phyloP scores from a whole-genome alignment of 1,140 invertebrate genomes.

The Drosophila gunungcola region DNA sequence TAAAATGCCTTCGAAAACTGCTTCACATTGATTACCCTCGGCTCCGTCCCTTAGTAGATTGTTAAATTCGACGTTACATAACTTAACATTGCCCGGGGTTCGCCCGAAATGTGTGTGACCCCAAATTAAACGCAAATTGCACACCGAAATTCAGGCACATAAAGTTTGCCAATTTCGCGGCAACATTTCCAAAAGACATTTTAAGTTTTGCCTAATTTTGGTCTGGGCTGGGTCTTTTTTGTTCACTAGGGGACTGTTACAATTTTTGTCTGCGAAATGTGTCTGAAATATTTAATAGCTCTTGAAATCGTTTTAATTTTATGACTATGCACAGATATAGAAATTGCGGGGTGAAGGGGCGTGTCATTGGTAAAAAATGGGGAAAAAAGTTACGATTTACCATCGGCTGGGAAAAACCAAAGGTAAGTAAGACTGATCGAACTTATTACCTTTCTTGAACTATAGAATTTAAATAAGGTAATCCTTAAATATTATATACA shows the following conservation, averaged over 20 bases:
- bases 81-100: slow-evolving; percentile 45
- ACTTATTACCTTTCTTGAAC: background rate
- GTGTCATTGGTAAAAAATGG: slow-evolving; percentile 14
- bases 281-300: slow-evolving; percentile 65
- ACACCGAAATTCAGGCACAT: slow-evolving; percentile 69
- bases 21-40: slow-evolving; percentile 53
- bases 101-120: slow-evolving; percentile 53
- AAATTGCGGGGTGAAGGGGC: slow-evolving; percentile 9
- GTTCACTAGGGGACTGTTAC: slow-evolving; percentile 19
- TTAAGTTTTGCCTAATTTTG: slow-evolving; percentile 42
- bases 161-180: slow-evolving; percentile 72
- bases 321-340: slow-evolving; percentile 19
- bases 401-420: slow-evolving; percentile 2
- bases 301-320: slow-evolving; percentile 46
- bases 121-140: slow-evolving; percentile 73
- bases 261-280: slow-evolving; percentile 55
- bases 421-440: background rate
- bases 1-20: slow-evolving; percentile 77
- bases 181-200: slow-evolving; percentile 54
- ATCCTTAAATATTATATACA: background rate
- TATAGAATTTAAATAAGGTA: background rate
- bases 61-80: slow-evolving; percentile 44
- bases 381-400: slow-evolving; percentile 1
- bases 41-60: slow-evolving; percentile 30
- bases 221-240: slow-evolving; percentile 30